Percentiles rank a stretch among this genome's conserved stretches.
These are phyloP conservation scores for Lipophrys pholis DNA, from an alignment of 2,113 vertebrate genomes.

Conservation along the genomic window DNA sequence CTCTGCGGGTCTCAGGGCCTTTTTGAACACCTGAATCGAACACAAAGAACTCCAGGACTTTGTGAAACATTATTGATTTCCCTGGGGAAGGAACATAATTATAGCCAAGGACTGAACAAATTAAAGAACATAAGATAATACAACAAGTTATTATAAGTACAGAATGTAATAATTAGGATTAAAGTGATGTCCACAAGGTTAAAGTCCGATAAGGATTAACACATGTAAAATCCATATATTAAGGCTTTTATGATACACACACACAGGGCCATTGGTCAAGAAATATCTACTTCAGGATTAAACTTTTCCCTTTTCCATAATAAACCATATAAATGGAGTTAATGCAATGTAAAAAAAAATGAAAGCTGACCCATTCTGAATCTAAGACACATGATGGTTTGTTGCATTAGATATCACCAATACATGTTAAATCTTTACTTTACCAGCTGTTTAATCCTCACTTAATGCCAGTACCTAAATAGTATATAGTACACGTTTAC, in stretches of 20 bases:
- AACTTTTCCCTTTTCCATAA: too few species aligned
- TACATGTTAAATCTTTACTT: too few species aligned
- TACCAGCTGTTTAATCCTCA: too few species aligned
- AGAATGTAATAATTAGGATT: conserved; percentile 7
- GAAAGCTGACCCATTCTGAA: too few species aligned
- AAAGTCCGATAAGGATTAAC: conserved; percentile 4
- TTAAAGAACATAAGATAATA: neutral
- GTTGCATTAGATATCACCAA: too few species aligned
- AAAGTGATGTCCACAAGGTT: neutral
- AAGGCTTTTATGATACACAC: neutral
- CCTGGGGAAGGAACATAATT: conserved; percentile 1
- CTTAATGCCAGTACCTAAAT: too few species aligned
- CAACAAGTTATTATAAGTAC: conserved; percentile 6
- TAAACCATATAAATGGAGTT: too few species aligned
- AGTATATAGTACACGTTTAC: too few species aligned
- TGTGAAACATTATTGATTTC: conserved; percentile 32
- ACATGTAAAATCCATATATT: neutral
- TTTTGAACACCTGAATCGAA: conserved; percentile 12
- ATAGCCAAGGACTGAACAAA: neutral
- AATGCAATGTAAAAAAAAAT: too few species aligned
- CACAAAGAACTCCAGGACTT: conserved; percentile 12
- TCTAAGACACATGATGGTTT: too few species aligned
- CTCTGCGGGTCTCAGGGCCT: neutral
- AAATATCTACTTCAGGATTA: too few species aligned
- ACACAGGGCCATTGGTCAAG: neutral